Evolutionary conservation across 2,888 invertebrate genomes (phyloP).

Genomic region (Caenorhabditis auriculariae): DNA sequence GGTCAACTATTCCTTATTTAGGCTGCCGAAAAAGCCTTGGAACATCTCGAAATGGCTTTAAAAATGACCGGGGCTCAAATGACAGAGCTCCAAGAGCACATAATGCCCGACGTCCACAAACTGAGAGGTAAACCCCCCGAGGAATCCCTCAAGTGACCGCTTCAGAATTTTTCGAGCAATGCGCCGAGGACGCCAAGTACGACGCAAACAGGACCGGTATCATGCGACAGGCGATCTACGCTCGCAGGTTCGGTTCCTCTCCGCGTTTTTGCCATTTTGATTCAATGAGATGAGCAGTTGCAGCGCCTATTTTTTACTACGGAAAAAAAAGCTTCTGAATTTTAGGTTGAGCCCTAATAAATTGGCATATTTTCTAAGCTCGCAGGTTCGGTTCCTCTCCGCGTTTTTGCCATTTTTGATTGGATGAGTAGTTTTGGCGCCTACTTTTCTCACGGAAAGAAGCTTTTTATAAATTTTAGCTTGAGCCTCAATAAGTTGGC

Average conservation of each 20-base stretch:
- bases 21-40: constrained; percentile 62
- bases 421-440: neutral
- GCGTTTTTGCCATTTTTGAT: neutral
- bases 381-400: constrained; percentile 31
- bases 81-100: constrained; percentile 65
- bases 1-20: no score
- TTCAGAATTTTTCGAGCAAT: constrained; percentile 67
- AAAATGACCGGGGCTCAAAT: constrained; percentile 62
- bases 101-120: constrained; percentile 66
- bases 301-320: no score
- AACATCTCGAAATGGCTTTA: constrained; percentile 65
- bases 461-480: no score
- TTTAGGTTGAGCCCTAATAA: no score
- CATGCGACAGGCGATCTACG: constrained; percentile 42
- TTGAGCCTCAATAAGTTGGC: no score
- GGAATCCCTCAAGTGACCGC: neutral
- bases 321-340: no score
- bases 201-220: constrained; percentile 64
- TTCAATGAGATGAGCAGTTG: neutral
- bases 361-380: no score
- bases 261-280: neutral
- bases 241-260: constrained; percentile 34
- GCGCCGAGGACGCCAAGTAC: constrained; percentile 66
- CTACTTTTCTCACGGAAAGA: no score
- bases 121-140: constrained; percentile 63